A percentile compares a stretch with the other conserved stretches of the same genome.
Evolutionary conservation across 35 echinoderm and acorn worm species (phyloP).

Genomic region (Lytechinus pictus): DNA sequence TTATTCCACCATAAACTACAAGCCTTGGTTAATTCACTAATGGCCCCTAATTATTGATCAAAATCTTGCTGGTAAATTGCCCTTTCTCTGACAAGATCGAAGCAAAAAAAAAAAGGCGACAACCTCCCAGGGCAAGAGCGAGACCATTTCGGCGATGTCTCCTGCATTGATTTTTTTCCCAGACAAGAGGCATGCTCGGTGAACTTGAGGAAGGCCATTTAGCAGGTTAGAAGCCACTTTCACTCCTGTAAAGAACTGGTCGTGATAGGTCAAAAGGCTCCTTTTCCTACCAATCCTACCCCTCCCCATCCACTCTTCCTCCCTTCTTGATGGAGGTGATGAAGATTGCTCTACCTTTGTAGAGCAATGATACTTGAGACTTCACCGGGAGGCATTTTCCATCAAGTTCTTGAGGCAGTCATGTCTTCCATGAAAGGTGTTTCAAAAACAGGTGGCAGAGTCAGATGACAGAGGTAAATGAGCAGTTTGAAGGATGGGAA

Average conservation of each 20-base stretch:
- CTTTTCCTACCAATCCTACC: neutral
- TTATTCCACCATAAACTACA: neutral
- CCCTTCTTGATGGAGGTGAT: neutral
- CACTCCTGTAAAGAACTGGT: neutral
- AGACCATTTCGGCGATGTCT: neutral
- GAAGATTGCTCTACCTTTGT: neutral
- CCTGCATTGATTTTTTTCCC: neutral
- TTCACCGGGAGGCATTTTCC: neutral
- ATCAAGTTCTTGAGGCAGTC: neutral
- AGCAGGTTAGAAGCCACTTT: neutral
- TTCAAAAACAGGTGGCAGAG: neutral
- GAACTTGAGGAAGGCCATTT: constrained; percentile 17
- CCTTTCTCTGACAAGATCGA: neutral
- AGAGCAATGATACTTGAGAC: constrained; percentile 10
- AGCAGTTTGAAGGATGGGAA: neutral
- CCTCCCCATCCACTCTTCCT: neutral
- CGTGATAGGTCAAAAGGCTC: neutral
- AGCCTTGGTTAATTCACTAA: neutral
- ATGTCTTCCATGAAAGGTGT: neutral
- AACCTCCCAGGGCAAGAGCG: neutral
- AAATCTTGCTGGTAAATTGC: constrained; percentile 18
- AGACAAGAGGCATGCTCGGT: neutral
- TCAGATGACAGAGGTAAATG: neutral
- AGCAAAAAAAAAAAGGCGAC: neutral
- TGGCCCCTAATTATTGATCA: constrained; percentile 18